Conservation (phyloP, 2,113 vertebrate genomes). For the Sciurus niger region DNA sequence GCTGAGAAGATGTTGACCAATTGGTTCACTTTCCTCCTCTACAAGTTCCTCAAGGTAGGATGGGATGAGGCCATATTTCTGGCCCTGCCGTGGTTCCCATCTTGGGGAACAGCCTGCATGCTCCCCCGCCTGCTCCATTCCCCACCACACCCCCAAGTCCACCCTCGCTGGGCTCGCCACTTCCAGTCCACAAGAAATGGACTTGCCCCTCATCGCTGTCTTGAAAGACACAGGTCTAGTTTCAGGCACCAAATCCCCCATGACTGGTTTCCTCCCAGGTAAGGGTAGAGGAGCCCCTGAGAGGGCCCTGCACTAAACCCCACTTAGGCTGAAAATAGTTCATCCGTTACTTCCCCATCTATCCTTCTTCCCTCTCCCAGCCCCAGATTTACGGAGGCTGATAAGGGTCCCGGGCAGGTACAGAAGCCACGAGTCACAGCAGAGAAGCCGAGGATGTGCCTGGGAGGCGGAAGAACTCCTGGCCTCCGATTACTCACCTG, state of each 20-base stretch:
- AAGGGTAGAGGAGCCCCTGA: conserved; percentile 65
- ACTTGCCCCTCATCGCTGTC: not conserved
- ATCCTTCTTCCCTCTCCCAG: not conserved
- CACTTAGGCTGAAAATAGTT: conserved; percentile 37
- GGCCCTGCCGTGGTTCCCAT: not conserved
- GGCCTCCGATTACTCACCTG: conserved; percentile 71
- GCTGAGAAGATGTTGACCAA: conserved; percentile 96
- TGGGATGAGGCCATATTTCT: not conserved
- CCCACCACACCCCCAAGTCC: not conserved
- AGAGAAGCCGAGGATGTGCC: conserved; percentile 84
- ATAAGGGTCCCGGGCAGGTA: conserved; percentile 82
- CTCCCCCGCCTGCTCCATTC: not conserved
- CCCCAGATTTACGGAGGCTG: conserved; percentile 66
- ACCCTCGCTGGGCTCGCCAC: not conserved
- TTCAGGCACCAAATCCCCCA: not conserved
- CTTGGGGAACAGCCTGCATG: not conserved
- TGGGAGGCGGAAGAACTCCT: conserved; percentile 75
- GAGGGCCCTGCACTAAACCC: conserved; percentile 74
- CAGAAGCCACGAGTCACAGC: conserved; percentile 70
- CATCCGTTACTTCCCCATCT: not conserved
- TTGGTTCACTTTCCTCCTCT: conserved; percentile 95
- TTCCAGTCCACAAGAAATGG: not conserved
- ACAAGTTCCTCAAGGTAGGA: conserved; percentile 95
- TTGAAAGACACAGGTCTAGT: not conserved
- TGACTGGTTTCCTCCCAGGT: not conserved